A percentile compares a stretch with the other conserved stretches of the same genome.
phyloP scores from a whole-genome alignment of 1,140 invertebrate genomes.

The Nebria ingens region DNA sequence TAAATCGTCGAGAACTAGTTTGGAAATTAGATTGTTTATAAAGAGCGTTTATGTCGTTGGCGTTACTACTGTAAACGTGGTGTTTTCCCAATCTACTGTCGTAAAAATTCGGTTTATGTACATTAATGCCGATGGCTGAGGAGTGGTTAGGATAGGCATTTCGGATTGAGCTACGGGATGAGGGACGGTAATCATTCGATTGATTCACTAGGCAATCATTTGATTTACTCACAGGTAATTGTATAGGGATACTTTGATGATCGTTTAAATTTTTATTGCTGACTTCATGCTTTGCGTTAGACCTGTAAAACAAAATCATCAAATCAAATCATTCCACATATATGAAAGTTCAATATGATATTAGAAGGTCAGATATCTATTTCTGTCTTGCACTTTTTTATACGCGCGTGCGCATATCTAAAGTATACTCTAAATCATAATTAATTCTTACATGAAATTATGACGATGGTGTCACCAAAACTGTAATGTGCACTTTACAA shows the following conservation, averaged over 20 bases:
- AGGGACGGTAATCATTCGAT: neutral
- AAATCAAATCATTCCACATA: too few species aligned
- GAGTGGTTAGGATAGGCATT: neutral
- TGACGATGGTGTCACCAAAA: too few species aligned
- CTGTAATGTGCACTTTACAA: too few species aligned
- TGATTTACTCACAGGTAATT: neutral
- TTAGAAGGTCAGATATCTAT: too few species aligned
- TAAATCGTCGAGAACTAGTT: neutral
- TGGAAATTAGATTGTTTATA: neutral
- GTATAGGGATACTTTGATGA: neutral
- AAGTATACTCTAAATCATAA: too few species aligned
- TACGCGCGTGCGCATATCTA: too few species aligned
- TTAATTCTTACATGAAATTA: too few species aligned
- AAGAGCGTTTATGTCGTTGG: too few species aligned
- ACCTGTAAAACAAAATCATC: too few species aligned
- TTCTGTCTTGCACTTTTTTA: too few species aligned
- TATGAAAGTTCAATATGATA: too few species aligned
- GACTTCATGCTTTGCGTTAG: neutral
- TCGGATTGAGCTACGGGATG: neutral
- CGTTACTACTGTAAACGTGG: too few species aligned
- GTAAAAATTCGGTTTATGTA: neutral
- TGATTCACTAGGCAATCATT: neutral
- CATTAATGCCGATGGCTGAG: neutral
- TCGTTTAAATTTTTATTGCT: neutral
- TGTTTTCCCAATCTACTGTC: slow-evolving; percentile 1